Evolutionary conservation across 2,888 invertebrate genomes (phyloP), one percentile per base, ranked within the genome.

Genomic region (Brachyopa scutellaris): DNA sequence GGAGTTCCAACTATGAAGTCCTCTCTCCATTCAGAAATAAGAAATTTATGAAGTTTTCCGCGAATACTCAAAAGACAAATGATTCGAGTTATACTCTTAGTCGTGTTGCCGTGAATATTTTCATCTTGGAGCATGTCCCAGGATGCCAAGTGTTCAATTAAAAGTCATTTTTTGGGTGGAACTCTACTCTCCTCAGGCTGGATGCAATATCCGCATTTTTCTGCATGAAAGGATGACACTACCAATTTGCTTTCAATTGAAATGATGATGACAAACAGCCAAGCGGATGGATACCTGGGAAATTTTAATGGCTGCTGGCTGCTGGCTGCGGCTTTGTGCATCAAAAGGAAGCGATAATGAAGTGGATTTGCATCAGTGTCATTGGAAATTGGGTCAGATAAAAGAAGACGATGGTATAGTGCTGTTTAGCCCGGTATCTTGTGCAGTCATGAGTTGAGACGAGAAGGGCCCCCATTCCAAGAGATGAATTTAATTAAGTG

Each of bases 301-400:
- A 42, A 31, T 49, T 74, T 69, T 49, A 69, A 74, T 74, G 79
- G 49, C 74, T 74, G 53, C 33, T 26, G n/a, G 26, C 26, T 26
- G 26, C 26, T 59, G 62, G 40, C 51, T 49, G 47, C 49, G 57
- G 38, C 64, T 67, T 55, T 74, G 67, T 62, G 53, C 79, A 80
- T 80, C 79, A 80, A 80, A 80, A 67, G 74, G 79, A 80, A 80
- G 69, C 74, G 61, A 80, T 80, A 74, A 80, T 80, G 79, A 80
- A 80, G 79, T 80, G 79, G 74, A 80, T 80, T 80, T 80, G 79
- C 74, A 80, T 80, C 79, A 62, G 62, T 47, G 74, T 74, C 79
- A 74, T 61, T 67, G 53, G 53, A 57, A 80, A 74, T 80, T 80
- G 42, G 79, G 79, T 80, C 79, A 80, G 67, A 49, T 74, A 74